Conservation (phyloP, 2,113 vertebrate species). For the Candoia aspera region DNA sequence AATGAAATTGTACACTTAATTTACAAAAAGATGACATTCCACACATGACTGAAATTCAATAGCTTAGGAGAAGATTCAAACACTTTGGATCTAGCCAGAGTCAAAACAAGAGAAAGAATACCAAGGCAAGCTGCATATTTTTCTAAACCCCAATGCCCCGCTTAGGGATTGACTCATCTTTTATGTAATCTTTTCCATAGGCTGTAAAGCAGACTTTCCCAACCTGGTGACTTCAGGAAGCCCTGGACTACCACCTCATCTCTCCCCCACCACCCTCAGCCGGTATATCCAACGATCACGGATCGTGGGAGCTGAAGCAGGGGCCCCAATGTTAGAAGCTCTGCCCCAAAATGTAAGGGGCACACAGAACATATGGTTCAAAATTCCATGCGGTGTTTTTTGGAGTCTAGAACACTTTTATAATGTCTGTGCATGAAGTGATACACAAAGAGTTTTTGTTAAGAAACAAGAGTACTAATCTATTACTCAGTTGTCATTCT, state of each 20-base stretch:
- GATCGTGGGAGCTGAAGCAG: neutral
- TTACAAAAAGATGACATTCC: slow-evolving; percentile 35
- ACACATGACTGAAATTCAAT: neutral
- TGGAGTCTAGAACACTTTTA: neutral
- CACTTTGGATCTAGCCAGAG: slow-evolving; percentile 59
- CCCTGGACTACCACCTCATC: neutral
- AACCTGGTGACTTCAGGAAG: neutral
- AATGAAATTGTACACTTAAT: neutral
- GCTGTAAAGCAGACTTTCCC: neutral
- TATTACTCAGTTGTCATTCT: slow-evolving; percentile 10
- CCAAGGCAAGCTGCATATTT: slow-evolving; percentile 65
- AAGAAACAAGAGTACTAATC: neutral
- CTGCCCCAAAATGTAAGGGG: neutral
- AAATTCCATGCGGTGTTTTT: neutral
- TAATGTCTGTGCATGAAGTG: neutral
- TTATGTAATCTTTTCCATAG: slow-evolving; percentile 28
- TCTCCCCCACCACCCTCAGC: neutral
- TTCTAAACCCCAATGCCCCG: slow-evolving; percentile 62
- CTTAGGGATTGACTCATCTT: slow-evolving; percentile 63
- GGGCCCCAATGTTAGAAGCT: neutral
- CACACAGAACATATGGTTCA: neutral
- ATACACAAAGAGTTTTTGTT: neutral
- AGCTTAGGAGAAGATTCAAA: slow-evolving; percentile 34
- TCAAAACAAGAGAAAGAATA: slow-evolving; percentile 61
- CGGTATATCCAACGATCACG: neutral